Percentiles rank a stretch among this genome's conserved stretches.
Evolutionary conservation across 2,113 vertebrate genomes (phyloP).

Genomic region (Scatophagus argus): DNA sequence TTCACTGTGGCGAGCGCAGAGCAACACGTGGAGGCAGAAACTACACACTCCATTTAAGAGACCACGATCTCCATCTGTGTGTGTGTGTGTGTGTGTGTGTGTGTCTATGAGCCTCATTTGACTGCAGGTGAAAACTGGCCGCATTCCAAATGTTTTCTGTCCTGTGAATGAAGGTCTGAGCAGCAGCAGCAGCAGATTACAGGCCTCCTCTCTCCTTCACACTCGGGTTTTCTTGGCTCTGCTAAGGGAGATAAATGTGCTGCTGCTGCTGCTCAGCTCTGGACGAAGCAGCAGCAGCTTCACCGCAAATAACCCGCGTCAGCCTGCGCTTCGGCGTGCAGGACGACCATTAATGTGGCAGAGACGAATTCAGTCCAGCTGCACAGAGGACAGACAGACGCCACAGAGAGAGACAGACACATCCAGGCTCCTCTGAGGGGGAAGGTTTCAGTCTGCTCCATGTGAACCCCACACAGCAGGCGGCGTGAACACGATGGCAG

Average conservation of each 20-base stretch:
- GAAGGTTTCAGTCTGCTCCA: constrained; percentile 26
- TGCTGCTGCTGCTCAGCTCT: constrained; percentile 31
- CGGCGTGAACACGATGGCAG: background rate
- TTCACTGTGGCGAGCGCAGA: too few species aligned
- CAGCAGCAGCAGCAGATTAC: background rate
- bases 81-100: background rate
- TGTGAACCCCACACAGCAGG: background rate
- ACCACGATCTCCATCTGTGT: too few species aligned
- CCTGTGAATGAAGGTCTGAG: background rate
- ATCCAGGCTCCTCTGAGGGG: constrained; percentile 36
- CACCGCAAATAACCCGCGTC: constrained; percentile 20
- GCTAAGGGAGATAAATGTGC: constrained; percentile 73
- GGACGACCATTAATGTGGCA: background rate
- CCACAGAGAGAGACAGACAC: constrained; percentile 10
- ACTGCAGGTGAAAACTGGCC: background rate
- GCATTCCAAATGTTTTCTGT: background rate
- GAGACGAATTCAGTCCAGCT: constrained; percentile 28
- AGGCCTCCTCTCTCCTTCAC: constrained; percentile 54
- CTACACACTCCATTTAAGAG: too few species aligned
- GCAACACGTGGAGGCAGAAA: too few species aligned
- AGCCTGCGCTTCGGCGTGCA: background rate
- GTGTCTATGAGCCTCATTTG: background rate
- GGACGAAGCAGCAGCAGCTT: constrained; percentile 21
- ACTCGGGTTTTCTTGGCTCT: constrained; percentile 45
- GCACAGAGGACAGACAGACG: background rate